Evolutionary conservation across 2,797 vertebrate species (phyloP).

Genomic region (Botia almorhae): DNA sequence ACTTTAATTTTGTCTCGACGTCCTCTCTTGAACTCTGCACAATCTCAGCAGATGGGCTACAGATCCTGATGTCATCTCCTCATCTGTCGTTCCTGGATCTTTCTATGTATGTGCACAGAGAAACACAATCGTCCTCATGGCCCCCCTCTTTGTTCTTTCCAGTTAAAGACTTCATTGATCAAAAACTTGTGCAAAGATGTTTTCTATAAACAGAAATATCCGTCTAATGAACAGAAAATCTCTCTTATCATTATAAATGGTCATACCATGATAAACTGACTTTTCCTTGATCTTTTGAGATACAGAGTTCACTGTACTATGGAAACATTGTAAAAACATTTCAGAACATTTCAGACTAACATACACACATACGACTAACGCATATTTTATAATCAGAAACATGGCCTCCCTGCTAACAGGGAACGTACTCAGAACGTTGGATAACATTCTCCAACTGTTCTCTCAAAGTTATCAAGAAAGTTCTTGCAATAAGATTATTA

Average conservation of each 20-base stretch:
- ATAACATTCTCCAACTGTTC: too few species aligned
- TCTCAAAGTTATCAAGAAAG: too few species aligned
- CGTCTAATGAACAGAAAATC: neutral
- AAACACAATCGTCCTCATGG: neutral
- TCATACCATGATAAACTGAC: neutral
- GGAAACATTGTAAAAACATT: neutral
- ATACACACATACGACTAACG: too few species aligned
- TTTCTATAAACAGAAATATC: neutral
- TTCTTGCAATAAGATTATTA: too few species aligned
- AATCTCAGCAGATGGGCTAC: conserved; percentile 32
- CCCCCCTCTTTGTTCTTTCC: conserved; percentile 8
- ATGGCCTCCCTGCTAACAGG: too few species aligned
- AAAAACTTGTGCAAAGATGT: neutral
- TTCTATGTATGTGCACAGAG: conserved; percentile 3
- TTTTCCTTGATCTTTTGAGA: neutral
- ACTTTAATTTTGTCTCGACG: conserved; percentile 22
- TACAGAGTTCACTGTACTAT: neutral
- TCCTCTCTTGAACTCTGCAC: conserved; percentile 42
- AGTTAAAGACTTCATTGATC: conserved; percentile 9
- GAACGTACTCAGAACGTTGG: too few species aligned
- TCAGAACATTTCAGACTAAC: neutral
- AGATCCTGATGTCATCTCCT: conserved; percentile 42
- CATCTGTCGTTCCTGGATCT: conserved; percentile 20
- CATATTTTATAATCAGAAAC: too few species aligned
- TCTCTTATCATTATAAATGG: neutral